Evolutionary conservation across 2,797 vertebrate species (phyloP).

Genomic region (Acanthurus tractus): DNA sequence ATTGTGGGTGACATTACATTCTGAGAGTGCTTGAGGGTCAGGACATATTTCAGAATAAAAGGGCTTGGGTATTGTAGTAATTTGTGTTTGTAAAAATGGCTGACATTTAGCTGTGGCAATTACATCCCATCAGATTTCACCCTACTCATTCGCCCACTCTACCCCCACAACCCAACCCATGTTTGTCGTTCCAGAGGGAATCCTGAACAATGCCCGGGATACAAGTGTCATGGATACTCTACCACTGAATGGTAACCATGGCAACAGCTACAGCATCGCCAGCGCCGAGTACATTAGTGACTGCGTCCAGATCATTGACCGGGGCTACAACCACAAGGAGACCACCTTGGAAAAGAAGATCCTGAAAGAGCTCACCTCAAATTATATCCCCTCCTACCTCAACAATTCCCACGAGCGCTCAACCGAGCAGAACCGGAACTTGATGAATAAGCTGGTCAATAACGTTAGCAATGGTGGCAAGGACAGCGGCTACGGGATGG

Average conservation of each 20-base stretch:
- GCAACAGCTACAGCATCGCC: conserved; percentile 98
- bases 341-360: conserved; percentile 98
- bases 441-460: conserved; percentile 97
- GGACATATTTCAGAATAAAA: conserved; percentile 40
- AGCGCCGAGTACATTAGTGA: conserved; percentile 98
- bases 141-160: conserved; percentile 54
- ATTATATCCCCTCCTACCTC: conserved; percentile 98
- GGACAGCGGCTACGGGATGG: conserved; percentile 91
- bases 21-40: conserved; percentile 29
- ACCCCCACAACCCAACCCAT: conserved; percentile 58
- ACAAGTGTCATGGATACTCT: conserved; percentile 99
- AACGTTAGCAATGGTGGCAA: conserved; percentile 92
- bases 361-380: conserved; percentile 98
- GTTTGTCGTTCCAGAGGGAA: conserved; percentile 97
- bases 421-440: conserved; percentile 94
- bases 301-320: conserved; percentile 98
- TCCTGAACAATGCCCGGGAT: conserved; percentile 99
- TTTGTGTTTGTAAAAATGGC: conserved; percentile 53
- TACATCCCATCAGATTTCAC: conserved; percentile 59
- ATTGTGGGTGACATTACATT: conserved; percentile 32
- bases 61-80: conserved; percentile 25
- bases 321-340: conserved; percentile 95
- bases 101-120: conserved; percentile 59
- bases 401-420: conserved; percentile 95
- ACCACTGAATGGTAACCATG: conserved; percentile 99